Conservation (phyloP, 2,888 invertebrate genomes). For the Poecilus cupreus region DNA sequence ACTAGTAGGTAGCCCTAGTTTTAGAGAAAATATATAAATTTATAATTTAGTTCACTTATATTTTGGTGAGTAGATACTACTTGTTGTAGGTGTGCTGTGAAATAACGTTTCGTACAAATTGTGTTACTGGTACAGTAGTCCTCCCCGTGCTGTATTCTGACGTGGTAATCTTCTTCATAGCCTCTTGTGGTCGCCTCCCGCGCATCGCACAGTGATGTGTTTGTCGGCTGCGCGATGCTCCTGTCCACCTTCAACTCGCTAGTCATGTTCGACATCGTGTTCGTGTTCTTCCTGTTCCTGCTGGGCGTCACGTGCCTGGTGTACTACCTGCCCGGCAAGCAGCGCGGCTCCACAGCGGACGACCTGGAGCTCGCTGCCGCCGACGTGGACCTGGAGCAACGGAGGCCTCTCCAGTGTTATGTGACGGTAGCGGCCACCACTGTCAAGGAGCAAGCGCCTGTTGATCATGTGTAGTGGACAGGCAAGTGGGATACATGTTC, state of each 20-base stretch:
- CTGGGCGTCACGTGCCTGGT: constrained; percentile 88
- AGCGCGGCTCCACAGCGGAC: constrained; percentile 72
- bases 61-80: no score
- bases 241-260: constrained; percentile 90
- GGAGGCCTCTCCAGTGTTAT: constrained; percentile 53
- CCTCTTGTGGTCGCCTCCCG: neutral
- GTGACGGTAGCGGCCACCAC: constrained; percentile 63
- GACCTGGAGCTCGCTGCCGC: constrained; percentile 70
- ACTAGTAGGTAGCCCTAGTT: no score
- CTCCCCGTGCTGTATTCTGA: no score
- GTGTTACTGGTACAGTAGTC: neutral
- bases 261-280: constrained; percentile 92
- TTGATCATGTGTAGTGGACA: constrained; percentile 70
- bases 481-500: neutral
- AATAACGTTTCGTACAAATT: neutral
- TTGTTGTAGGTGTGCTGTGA: no score
- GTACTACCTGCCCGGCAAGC: constrained; percentile 84
- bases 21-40: no score
- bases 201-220: constrained; percentile 11
- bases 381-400: constrained; percentile 65
- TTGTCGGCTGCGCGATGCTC: constrained; percentile 79
- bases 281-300: constrained; percentile 90
- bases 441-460: constrained; percentile 67
- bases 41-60: no score
- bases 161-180: no score